These are phyloP conservation scores for Lysandra bellargus DNA, from an alignment of 2,888 invertebrate genomes.

Conservation along the genomic window DNA sequence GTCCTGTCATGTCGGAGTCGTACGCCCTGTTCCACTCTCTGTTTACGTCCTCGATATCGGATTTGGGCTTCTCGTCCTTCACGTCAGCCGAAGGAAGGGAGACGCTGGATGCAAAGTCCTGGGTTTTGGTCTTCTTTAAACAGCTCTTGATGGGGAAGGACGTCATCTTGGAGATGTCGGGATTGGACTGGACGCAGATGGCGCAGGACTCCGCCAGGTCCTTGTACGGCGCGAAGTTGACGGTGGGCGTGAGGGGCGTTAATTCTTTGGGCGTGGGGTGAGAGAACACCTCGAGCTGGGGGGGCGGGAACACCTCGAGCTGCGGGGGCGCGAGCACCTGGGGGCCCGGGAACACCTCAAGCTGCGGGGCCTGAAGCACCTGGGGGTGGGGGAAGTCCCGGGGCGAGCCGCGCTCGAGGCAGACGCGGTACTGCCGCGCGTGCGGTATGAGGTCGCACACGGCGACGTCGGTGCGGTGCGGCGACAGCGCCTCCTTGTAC, in stretches of 20 bases:
- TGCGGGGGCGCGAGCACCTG: constrained; percentile 41
- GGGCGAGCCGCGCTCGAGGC: constrained; percentile 77
- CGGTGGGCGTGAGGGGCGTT: constrained; percentile 59
- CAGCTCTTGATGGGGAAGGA: constrained; percentile 74
- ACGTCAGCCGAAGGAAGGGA: constrained; percentile 65
- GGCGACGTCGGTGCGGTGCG: constrained; percentile 54
- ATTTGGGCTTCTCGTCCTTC: constrained; percentile 55
- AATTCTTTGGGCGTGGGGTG: constrained; percentile 31
- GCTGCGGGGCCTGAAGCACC: constrained; percentile 40
- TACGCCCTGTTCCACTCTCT: constrained; percentile 66
- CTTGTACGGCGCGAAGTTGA: constrained; percentile 64
- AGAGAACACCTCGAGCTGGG: neutral
- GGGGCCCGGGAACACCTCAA: constrained; percentile 32
- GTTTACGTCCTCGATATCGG: constrained; percentile 66
- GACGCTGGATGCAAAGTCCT: constrained; percentile 57
- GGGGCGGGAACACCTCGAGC: neutral
- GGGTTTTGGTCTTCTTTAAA: constrained; percentile 59
- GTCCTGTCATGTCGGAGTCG: constrained; percentile 49
- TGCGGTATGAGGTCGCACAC: constrained; percentile 71
- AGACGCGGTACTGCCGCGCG: constrained; percentile 66
- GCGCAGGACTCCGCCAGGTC: constrained; percentile 63
- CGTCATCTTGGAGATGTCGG: constrained; percentile 64
- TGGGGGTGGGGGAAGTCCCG: constrained; percentile 30
- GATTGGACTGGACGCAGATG: constrained; percentile 67
- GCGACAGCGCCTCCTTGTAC: constrained; percentile 60